Evolutionary conservation across 2,113 vertebrate species (phyloP), one percentile per base, ranked within the genome.

Genomic region (Calonectris borealis): DNA sequence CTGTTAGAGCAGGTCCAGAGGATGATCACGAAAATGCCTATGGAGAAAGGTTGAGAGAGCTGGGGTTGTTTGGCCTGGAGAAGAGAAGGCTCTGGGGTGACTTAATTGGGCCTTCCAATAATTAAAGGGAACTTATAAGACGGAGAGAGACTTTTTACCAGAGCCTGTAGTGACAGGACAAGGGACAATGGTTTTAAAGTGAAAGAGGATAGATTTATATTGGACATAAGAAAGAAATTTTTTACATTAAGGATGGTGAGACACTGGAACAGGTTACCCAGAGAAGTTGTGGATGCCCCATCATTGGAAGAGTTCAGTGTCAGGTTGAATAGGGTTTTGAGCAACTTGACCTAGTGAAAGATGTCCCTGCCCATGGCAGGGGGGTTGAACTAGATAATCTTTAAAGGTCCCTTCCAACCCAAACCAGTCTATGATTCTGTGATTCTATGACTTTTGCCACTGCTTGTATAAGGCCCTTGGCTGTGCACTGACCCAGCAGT

Each of bases 401-500:
- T 46, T 18, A 46, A 34, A 38, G 16, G 55, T 31, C 19, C 34
- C 8, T 77, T 77, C 34, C 34, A 77, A 22, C 11, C 14, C 34
- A 29, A 61, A 21, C 27, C 34, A 38, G 20, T 38, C 9, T 32
- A 21, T 2, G 25, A 61, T 57, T 48, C 34, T 60, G 32, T 60
- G 57, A n/a, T 60, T 48, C 21, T 60, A 13, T 36, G 34, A 34
- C 7, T 69, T 55, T 55, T 75, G n/a, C 10, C 54, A 24, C 21
- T 82, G 22, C 10, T 27, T 27, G 14, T 31, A 42, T n/a, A 57
- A 57, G 12, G 31, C 17, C 10, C 7, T 5, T 1, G 2, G 17
- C 40, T n/a, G 16, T 26, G 11, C 2, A 1, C 13, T 48, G 68
- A n/a, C 3, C 5, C 0, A 0, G 26, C 46, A 61, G 10, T 12